Base-by-base conservation (phyloP, 2,888 invertebrate species). In the Plebejus melissa region DNA sequence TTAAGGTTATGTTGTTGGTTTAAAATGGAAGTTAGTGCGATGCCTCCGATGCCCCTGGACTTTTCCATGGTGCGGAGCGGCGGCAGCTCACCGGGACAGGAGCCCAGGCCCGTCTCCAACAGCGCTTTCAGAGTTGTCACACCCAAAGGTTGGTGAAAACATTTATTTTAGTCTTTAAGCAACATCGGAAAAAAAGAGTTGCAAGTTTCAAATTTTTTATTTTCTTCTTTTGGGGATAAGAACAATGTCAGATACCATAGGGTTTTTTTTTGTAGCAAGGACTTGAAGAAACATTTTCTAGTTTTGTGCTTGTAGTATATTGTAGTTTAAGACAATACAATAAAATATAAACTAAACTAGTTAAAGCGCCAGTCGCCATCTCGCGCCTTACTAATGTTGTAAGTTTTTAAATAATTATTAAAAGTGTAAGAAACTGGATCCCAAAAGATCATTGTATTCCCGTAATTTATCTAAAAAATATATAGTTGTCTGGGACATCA, bases 81-180 rank as follows among this genome's bases (percentile, higher is more conserved):
- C 80, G 88, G 84, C 87, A 91, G 85, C 80, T 89, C 91, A 74
- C 89, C 92, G 72, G 82, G 83, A 76, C 81, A 82, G 46, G 90
- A 90, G 4, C 93, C 93, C 79, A 86, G 92, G 77, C 88, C 89
- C 75, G 90, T 90, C 54, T 90, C 91, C 50, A 92, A 90, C 82
- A 95, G 95, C 92, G 96, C 96, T 41, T 96, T 96, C 85, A 93
- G 95, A 81, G 94, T 96, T 76, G 96, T 96, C 82, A 95, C 95
- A 3, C 96, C 95, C 4, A 95, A 95, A 91, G 95, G 95, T 89
- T 89, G 88, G 86, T 79, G 78, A n/a, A 32, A 58, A 58, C 22
- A 58, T 58, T 22, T 58, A 22, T 5, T 58, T 58, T 4, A 58
- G 22, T 6, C 1, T n/a, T n/a, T 0, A 58, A 2, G 6, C 2